Conservation (phyloP, 2,113 vertebrate genomes). For the Tringa solitaria region DNA sequence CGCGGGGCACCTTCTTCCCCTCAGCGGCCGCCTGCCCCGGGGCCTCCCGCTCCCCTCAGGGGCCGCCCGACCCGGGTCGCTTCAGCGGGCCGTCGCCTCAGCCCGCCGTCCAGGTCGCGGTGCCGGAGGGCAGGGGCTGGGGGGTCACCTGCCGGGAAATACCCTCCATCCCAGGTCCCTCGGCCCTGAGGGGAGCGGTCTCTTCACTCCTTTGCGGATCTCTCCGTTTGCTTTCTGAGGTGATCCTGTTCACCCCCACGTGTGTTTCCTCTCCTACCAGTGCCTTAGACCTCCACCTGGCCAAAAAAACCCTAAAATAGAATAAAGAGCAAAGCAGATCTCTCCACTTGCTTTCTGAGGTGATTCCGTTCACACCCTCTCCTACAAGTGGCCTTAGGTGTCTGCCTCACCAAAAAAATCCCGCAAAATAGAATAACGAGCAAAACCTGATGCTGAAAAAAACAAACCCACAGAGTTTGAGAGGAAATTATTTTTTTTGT, state of each 20-base stretch:
- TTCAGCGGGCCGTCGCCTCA: background rate
- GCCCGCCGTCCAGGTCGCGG: background rate
- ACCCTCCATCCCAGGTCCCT: background rate
- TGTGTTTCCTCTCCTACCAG: background rate
- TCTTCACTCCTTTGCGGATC: accelerated
- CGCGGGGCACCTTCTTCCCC: background rate
- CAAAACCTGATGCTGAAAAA: background rate
- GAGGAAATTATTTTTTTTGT: too few relatives aligned
- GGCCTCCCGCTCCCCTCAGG: background rate
- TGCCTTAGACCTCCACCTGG: background rate
- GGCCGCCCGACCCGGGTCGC: background rate
- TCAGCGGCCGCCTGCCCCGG: background rate
- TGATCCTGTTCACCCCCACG: background rate
- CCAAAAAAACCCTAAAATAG: background rate
- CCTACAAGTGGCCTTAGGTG: background rate
- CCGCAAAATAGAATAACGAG: background rate
- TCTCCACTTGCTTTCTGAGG: background rate
- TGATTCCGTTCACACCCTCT: background rate
- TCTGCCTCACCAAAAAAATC: background rate
- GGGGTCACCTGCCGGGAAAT: background rate
- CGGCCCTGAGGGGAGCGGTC: background rate
- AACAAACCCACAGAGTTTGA: too few relatives aligned
- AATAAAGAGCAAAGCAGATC: background rate
- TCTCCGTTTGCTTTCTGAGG: background rate
- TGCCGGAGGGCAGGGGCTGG: background rate